phyloP scores from a whole-genome alignment of 2,113 vertebrate genomes.

The Hystrix brachyura region DNA sequence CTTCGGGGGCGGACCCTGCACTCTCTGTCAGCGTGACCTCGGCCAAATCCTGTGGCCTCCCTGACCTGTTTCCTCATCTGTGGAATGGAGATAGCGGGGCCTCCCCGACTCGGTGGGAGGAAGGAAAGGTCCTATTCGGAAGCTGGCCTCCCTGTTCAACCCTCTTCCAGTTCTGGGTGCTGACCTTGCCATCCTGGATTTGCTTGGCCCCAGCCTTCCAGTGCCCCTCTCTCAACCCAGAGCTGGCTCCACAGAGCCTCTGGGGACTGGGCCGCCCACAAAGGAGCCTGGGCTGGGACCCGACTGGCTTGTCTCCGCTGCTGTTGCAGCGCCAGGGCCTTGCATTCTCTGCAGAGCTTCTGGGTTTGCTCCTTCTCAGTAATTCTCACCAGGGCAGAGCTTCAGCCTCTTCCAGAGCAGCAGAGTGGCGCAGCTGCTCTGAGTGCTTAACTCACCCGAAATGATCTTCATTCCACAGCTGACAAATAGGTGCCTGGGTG shows the following conservation, averaged over 20 bases:
- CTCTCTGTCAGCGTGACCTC: background rate
- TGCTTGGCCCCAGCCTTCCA: background rate
- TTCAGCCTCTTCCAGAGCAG: background rate
- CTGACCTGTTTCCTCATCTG: background rate
- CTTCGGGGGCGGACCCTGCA: no score
- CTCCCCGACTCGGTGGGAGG: background rate
- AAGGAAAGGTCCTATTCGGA: accelerated
- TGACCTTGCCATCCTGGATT: background rate
- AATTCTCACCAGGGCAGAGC: background rate
- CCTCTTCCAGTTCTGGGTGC: background rate
- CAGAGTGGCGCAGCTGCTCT: background rate
- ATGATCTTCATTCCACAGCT: background rate
- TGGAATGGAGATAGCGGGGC: background rate
- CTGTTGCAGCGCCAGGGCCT: no score
- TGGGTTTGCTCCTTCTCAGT: background rate
- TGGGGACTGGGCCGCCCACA: background rate
- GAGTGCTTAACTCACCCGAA: background rate
- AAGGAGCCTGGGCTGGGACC: background rate
- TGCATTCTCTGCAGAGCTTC: background rate
- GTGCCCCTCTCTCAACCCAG: no score
- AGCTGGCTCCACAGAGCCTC: background rate
- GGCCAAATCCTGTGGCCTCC: background rate
- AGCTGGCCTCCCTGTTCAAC: background rate
- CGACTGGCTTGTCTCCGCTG: no score
- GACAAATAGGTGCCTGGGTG: background rate